Evolutionary conservation across 2,888 invertebrate species (phyloP), one percentile per base, ranked within the genome.

Genomic region (Graphium colonna): DNA sequence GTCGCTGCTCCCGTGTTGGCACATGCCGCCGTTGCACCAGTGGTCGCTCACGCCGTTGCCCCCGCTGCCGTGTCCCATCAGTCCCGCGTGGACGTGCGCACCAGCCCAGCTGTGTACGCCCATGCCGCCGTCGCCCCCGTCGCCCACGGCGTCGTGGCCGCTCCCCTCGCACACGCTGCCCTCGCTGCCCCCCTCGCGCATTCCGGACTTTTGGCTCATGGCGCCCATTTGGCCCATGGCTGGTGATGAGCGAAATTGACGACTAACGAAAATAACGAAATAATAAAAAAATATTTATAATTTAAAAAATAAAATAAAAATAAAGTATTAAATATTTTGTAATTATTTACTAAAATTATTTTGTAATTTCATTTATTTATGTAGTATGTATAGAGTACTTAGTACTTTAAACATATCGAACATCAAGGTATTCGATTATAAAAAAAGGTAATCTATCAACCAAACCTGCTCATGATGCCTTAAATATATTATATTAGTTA

Each of bases 171-270:
- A 7, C 77, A 75, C 61, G 80, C 48, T 75, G 79, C 48, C 70
- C 69, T 59, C 51, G 59, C 61, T 43, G 59, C 60, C 1, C 67
- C 71, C 43, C 53, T 66, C 38, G 63, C 62, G 47, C 66, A 73
- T 61, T 67, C 64, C 52, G 60, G 64, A 51, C 59, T 61, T 13
- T 55, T 61, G 50, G n/a, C n/a, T n/a, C 65, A 70, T 61, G 58
- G 74, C 55, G 63, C 70, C 50, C 75, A 33, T 39, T n/a, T n/a
- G n/a, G n/a, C 64, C 59, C 79, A 84, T 62, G 83, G 67, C 60
- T 87, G 86, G 87, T 88, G 63, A 85, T 75, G 55, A 80, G 69
- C 63, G 72, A 75, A 71, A 64, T 76, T 83, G 77, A 82, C 77
- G 75, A 82, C 64, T 68, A 71, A 72, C 74, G 67, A 73, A 52